A percentile compares a stretch with the other conserved stretches of the same genome.
Conservation (phyloP, 2,888 invertebrate species). For the Polia nebulosa region DNA sequence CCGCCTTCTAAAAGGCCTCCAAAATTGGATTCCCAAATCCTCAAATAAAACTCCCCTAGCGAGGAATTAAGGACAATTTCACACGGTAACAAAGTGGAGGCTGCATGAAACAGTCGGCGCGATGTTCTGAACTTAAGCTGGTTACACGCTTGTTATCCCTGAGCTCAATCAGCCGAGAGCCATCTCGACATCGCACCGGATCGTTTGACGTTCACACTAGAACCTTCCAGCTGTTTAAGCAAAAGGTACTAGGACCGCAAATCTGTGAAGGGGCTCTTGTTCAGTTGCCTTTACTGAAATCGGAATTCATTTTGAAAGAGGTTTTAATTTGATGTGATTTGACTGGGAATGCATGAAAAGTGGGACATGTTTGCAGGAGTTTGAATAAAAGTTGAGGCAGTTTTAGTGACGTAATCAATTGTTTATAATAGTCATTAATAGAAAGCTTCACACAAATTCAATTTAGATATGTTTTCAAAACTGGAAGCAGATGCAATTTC, state of each 20-base stretch:
- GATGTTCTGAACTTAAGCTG: constrained; percentile 52
- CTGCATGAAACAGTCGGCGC: constrained; percentile 48
- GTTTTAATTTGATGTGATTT: constrained; percentile 15
- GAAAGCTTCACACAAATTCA: background rate
- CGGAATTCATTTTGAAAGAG: background rate
- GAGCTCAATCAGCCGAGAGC: constrained; percentile 67
- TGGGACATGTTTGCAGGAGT: background rate
- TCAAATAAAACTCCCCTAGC: constrained; percentile 2
- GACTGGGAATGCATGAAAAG: background rate
- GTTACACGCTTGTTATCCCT: constrained; percentile 66
- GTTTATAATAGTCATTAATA: background rate
- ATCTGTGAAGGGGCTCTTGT: constrained; percentile 10
- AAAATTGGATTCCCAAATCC: background rate
- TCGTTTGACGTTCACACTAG: constrained; percentile 27
- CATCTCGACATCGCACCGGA: constrained; percentile 46
- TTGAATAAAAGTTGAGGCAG: background rate
- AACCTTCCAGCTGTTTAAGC: constrained; percentile 30
- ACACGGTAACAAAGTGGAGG: constrained; percentile 11
- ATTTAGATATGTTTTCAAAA: background rate
- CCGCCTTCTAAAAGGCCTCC: background rate
- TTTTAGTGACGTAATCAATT: background rate
- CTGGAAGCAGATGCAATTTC: constrained; percentile 13
- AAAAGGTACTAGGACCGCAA: constrained; percentile 7
- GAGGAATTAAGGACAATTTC: constrained; percentile 26
- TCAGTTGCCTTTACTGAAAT: background rate